A percentile compares a stretch with the other conserved stretches of the same genome.
Evolutionary conservation across 2,888 invertebrate genomes (phyloP).

Genomic region (Blastobasis adustella): DNA sequence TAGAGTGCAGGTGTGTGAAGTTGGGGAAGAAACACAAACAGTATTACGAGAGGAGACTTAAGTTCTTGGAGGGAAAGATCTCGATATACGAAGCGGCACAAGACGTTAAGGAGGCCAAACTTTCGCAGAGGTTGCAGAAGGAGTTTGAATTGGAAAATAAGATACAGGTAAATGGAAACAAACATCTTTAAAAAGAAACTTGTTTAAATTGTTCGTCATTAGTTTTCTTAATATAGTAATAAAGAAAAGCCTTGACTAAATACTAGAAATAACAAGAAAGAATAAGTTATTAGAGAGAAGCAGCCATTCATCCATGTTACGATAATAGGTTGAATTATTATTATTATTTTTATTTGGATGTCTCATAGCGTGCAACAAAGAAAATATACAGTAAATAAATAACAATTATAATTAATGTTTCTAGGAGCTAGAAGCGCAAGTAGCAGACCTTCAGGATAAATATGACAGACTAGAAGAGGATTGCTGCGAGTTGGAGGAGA

Average conservation of each 20-base stretch:
- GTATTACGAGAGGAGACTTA: constrained; percentile 79
- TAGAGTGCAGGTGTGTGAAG: constrained; percentile 68
- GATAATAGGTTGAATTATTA: too few species aligned
- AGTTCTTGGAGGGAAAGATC: constrained; percentile 78
- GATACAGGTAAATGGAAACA: constrained; percentile 47
- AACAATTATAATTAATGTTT: constrained; percentile 10
- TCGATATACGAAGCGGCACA: constrained; percentile 79
- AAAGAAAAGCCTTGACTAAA: too few species aligned
- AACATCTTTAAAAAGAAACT: background rate
- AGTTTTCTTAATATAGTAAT: too few species aligned
- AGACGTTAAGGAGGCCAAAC: constrained; percentile 75
- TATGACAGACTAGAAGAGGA: constrained; percentile 81
- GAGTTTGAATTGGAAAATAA: constrained; percentile 72
- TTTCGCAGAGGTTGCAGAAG: constrained; percentile 77
- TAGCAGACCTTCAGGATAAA: constrained; percentile 76
- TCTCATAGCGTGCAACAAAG: too few species aligned
- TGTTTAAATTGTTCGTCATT: too few species aligned
- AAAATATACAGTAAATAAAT: too few species aligned
- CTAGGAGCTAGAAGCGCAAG: constrained; percentile 68
- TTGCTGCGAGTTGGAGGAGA: constrained; percentile 83
- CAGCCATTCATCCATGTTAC: too few species aligned
- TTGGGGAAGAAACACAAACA: constrained; percentile 75
- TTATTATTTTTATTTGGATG: too few species aligned
- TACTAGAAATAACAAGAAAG: too few species aligned
- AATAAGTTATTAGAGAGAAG: too few species aligned